These are phyloP conservation scores for Terebella lapidaria DNA, from an alignment of 2,888 invertebrate genomes.

Conservation along the genomic window DNA sequence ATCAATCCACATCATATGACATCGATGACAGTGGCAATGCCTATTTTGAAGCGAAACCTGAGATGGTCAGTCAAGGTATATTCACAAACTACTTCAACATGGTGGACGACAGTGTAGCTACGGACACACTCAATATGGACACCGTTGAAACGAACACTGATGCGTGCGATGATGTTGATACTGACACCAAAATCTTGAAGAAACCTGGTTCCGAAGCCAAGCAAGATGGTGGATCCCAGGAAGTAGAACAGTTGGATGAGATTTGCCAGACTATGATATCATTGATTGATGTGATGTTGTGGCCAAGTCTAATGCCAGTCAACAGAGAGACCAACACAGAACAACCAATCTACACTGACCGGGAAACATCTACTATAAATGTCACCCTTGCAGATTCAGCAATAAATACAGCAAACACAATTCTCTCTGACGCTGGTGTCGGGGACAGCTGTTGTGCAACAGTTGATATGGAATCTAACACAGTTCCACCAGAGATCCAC, in stretches of 20 bases:
- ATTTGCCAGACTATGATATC: background rate
- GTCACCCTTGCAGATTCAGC: no score
- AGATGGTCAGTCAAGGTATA: background rate
- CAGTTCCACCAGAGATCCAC: background rate
- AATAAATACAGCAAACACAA: no score
- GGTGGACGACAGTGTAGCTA: background rate
- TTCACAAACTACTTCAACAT: conserved; percentile 1
- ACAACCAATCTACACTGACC: background rate
- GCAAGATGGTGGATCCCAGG: background rate
- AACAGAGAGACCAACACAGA: background rate
- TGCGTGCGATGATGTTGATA: background rate
- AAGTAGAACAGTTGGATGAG: background rate
- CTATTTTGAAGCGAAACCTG: background rate
- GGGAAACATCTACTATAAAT: no score
- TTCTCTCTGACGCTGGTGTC: background rate
- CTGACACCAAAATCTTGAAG: background rate
- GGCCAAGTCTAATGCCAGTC: background rate
- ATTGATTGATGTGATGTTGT: background rate
- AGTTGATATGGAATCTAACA: background rate
- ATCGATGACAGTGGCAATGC: background rate
- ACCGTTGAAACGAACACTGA: background rate
- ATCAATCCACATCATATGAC: background rate
- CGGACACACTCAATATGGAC: no score
- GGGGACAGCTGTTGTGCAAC: background rate
- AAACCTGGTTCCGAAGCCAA: background rate